Conservation (phyloP, 2,888 invertebrate species). For the Clitarchus hookeri region DNA sequence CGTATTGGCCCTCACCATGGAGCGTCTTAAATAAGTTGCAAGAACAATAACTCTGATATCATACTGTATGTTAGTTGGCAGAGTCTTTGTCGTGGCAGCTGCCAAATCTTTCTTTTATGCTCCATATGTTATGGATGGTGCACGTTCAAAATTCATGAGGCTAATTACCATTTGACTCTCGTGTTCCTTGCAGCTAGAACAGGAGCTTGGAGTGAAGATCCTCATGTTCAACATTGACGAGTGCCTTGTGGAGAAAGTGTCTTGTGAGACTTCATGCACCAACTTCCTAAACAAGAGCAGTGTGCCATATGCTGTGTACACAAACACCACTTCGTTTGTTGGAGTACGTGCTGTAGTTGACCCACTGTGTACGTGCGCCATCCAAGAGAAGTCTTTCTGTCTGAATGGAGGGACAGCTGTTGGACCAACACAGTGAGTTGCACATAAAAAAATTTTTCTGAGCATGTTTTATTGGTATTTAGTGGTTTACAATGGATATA, state of each 20-base stretch:
- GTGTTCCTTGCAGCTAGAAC: conserved; percentile 62
- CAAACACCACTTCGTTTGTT: conserved; percentile 92
- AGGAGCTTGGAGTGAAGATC: conserved; percentile 72
- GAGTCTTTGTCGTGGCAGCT: too few relatives aligned
- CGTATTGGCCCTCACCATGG: too few relatives aligned
- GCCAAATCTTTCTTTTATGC: too few relatives aligned
- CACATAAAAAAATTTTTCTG: background rate
- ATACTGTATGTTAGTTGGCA: too few relatives aligned
- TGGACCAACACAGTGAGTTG: conserved; percentile 45
- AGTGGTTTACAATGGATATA: too few relatives aligned
- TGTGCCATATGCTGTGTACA: conserved; percentile 81
- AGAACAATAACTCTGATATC: too few relatives aligned
- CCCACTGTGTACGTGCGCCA: conserved; percentile 73
- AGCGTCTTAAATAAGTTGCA: too few relatives aligned
- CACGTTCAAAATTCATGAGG: too few relatives aligned
- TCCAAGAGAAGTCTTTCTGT: conserved; percentile 61
- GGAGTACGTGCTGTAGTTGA: conserved; percentile 86
- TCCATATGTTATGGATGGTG: too few relatives aligned
- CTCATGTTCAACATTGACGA: conserved; percentile 91
- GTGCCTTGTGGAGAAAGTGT: conserved; percentile 76
- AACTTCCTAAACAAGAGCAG: conserved; percentile 76
- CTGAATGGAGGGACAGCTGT: conserved; percentile 73
- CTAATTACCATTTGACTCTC: too few relatives aligned
- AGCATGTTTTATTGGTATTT: background rate
- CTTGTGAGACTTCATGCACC: conserved; percentile 76